Evolutionary conservation across 2,888 invertebrate genomes (phyloP).

Genomic region (Tupiocoris notatus): DNA sequence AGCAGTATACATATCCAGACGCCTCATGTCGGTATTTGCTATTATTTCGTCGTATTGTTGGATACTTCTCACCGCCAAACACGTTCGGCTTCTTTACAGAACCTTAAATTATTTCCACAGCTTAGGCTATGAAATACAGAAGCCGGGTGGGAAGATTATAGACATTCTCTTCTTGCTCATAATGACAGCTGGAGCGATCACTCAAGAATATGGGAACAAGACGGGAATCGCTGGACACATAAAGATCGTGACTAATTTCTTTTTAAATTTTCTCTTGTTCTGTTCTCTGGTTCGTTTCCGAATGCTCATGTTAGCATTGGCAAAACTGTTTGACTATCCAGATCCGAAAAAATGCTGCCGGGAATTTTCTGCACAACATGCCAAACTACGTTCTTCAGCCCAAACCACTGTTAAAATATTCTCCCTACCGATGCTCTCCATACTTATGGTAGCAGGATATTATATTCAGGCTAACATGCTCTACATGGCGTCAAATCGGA

Average conservation of each 20-base stretch:
- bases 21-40: too few species aligned
- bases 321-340: background rate
- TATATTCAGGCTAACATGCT: background rate
- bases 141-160: too few species aligned
- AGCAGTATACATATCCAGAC: too few species aligned
- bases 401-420: background rate
- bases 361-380: background rate
- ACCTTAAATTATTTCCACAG: too few species aligned
- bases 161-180: background rate
- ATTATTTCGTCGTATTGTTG: too few species aligned
- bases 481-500: constrained; percentile 3
- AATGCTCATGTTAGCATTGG: background rate
- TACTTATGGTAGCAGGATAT: background rate
- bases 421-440: background rate
- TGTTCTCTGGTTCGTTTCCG: background rate
- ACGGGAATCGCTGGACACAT: background rate
- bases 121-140: too few species aligned
- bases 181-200: background rate
- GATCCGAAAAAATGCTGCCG: background rate
- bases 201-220: background rate
- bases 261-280: background rate
- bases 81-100: too few species aligned
- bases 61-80: too few species aligned
- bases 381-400: background rate
- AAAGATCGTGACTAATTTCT: background rate